phyloP scores from a whole-genome alignment of 2,797 vertebrate species.

The Telmatherina bonti region DNA sequence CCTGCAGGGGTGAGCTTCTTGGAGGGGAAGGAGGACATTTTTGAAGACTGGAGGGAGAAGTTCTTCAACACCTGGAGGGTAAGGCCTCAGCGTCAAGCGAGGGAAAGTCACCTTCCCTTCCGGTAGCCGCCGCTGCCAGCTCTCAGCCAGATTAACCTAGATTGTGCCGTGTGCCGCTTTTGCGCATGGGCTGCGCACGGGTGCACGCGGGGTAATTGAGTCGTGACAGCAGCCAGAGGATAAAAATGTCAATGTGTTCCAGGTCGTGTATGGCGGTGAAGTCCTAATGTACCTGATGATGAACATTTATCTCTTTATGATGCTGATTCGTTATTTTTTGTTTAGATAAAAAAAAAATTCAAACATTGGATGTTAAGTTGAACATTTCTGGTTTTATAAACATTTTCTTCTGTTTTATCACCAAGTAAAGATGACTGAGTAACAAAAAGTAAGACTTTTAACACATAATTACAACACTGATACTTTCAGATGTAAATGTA shows the following conservation, averaged over 20 bases:
- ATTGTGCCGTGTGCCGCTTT: conserved; percentile 45
- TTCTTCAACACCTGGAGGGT: conserved; percentile 97
- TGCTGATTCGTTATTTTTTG: neutral
- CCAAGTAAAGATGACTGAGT: neutral
- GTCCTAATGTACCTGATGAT: conserved; percentile 11
- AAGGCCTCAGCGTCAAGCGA: conserved; percentile 36
- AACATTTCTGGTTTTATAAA: no score
- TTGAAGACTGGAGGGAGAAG: conserved; percentile 91
- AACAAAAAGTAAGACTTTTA: neutral
- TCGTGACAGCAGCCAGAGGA: conserved; percentile 21
- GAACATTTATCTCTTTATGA: neutral
- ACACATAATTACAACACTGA: neutral
- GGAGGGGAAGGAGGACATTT: conserved; percentile 90
- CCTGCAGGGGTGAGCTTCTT: conserved; percentile 89
- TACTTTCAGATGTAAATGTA: neutral
- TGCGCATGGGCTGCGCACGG: conserved; percentile 40
- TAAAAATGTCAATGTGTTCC: conserved; percentile 43
- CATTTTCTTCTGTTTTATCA: no score
- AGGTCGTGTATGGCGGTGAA: conserved; percentile 25
- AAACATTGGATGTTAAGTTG: no score
- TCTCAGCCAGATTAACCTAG: conserved; percentile 60
- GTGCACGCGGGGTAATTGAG: conserved; percentile 38
- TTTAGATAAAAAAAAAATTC: no score
- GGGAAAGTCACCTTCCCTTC: conserved; percentile 53
- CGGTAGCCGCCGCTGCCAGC: neutral